Evolutionary conservation across 1,140 invertebrate genomes (phyloP), one percentile per base, ranked within the genome.

Genomic region (Apis cerana): DNA sequence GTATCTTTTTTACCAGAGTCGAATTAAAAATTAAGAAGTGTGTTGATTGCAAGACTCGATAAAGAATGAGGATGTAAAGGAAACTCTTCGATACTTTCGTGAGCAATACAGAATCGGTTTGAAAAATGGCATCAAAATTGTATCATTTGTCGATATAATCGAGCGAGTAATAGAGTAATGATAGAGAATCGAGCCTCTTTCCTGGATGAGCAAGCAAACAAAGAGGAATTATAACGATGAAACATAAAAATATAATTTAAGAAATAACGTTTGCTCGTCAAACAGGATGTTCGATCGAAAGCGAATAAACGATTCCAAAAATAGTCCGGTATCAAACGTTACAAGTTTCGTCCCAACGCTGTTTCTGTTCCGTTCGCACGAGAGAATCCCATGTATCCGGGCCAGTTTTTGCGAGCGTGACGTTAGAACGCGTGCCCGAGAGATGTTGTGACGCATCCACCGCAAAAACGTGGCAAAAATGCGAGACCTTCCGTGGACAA

Each of bases 281-380:
- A 89, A 89, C 88, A 89, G 87, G 72, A 88, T 89, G 85, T 86
- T 88, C 84, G 81, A 89, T 85, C 86, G 82, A 86, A 89, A 89
- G 67, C 76, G 75, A 86, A 74, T 87, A 54, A 78, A 84, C 82
- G 43, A 11, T n/a, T 62, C 82, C 79, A 86, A 84, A 86, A 89
- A 89, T 89, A 89, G 76, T 62, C 23, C 5, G 4, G 59, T 15
- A 15, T 27, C 62, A 48, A 33, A 33, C 2, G 33, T 33, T 33
- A 33, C 33, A 33, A 2, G 33, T 33, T 33, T 33, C 65, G 70
- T 7, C 13, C 56, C 23, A 33, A 48, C n/a, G 19, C 19, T 19
- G 52, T 48, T 68, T 5, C 59, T 13, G 70, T 12, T 56, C 52
- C 33, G n/a, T 23, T 61, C 56, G 54, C 48, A 33, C 75, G 54